Evolutionary conservation across 2,888 invertebrate genomes (phyloP).

Genomic region (Strigamia maritima): DNA sequence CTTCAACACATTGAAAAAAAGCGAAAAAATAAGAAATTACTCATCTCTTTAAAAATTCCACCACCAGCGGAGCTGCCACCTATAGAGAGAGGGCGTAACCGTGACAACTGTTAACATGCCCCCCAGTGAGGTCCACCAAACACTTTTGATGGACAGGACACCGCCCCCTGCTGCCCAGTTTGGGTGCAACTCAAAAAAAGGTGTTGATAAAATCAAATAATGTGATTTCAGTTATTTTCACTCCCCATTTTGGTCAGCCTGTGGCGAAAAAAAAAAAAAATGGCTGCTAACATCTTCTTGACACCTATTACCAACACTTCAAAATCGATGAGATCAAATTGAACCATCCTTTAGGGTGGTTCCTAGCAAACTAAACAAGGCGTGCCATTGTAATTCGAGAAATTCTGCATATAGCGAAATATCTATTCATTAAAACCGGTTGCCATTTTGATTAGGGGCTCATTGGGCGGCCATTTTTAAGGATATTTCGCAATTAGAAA

Average conservation of each 20-base stretch:
- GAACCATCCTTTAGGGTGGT: no score
- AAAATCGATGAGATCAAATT: neutral
- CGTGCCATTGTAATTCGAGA: no score
- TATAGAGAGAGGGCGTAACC: constrained; percentile 18
- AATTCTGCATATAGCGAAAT: no score
- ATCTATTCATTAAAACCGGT: no score
- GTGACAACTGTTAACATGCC: constrained; percentile 27
- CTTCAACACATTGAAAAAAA: neutral
- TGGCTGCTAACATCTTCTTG: neutral
- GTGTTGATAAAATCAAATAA: constrained; percentile 26
- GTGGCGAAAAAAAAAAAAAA: neutral
- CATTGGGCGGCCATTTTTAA: no score
- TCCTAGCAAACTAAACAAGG: no score
- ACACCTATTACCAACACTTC: neutral
- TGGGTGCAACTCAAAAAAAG: constrained; percentile 27
- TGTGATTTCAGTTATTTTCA: constrained; percentile 28
- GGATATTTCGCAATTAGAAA: no score
- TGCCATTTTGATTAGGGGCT: no score
- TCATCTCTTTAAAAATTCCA: neutral
- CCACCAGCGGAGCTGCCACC: constrained; percentile 13
- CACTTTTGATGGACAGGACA: constrained; percentile 12
- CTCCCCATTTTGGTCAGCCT: neutral
- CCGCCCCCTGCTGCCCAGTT: constrained; percentile 25
- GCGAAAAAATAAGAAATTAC: neutral
- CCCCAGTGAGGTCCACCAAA: neutral